Percentiles rank a stretch among this genome's conserved stretches.
Evolutionary conservation across 2,797 vertebrate genomes (phyloP).

Genomic region (Sylvia borin): DNA sequence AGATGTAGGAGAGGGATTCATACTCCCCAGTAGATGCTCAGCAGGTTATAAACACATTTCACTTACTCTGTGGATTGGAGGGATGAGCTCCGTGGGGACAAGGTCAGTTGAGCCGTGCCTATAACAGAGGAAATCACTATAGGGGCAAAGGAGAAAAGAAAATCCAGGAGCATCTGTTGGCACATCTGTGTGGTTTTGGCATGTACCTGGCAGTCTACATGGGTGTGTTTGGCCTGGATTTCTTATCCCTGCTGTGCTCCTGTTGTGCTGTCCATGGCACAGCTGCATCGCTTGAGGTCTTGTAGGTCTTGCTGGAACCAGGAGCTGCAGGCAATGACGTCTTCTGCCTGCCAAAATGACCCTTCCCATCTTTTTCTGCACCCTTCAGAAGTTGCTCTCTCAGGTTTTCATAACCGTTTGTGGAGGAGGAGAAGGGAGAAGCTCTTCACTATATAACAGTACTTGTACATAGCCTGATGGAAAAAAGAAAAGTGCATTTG

Average conservation of each 20-base stretch:
- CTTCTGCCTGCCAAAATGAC: neutral
- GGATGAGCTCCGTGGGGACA: neutral
- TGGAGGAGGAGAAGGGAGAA: conserved; percentile 33
- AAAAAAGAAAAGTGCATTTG: conserved; percentile 19
- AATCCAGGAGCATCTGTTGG: neutral
- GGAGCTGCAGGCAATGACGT: neutral
- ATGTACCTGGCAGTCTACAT: neutral
- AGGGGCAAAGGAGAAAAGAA: neutral
- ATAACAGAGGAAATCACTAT: neutral
- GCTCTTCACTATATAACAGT: neutral
- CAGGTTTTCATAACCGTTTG: neutral
- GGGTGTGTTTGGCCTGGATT: neutral
- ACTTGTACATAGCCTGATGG: neutral
- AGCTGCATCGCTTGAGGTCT: neutral
- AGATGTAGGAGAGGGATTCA: neutral
- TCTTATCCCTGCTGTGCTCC: neutral
- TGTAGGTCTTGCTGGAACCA: neutral
- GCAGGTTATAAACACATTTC: neutral
- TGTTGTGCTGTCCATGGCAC: neutral
- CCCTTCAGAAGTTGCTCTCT: neutral
- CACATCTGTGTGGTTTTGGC: neutral
- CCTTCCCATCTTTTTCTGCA: neutral
- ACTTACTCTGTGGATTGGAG: neutral
- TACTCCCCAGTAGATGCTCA: neutral
- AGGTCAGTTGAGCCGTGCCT: neutral